Conservation (phyloP, 2,113 vertebrate genomes). For the Ceyx margarethae region DNA sequence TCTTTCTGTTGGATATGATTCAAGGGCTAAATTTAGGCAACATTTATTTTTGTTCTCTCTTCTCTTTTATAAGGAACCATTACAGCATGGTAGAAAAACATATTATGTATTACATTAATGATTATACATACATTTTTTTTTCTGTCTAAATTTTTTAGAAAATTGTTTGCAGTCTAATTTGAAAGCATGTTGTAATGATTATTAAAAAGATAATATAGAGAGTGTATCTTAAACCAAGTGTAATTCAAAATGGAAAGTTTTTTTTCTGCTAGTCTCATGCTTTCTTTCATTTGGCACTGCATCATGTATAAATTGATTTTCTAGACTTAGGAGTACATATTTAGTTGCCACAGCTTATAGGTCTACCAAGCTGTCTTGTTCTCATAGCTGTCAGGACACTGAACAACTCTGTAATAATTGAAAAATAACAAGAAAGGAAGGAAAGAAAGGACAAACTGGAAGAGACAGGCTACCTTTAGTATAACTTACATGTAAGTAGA, state of each 20-base stretch:
- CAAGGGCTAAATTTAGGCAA: background rate
- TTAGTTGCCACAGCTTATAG: background rate
- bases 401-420: background rate
- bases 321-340: background rate
- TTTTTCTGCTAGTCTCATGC: background rate
- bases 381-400: background rate
- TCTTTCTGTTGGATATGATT: background rate
- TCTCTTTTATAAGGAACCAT: background rate
- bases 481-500: background rate
- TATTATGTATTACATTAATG: background rate
- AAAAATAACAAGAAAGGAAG: background rate
- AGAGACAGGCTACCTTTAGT: background rate
- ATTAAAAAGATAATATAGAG: background rate
- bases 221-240: background rate
- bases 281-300: background rate
- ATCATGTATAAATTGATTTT: background rate
- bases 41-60: background rate
- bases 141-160: background rate
- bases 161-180: background rate
- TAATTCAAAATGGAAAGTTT: background rate
- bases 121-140: background rate
- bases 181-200: background rate
- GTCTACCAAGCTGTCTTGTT: background rate
- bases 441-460: background rate
- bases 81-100: background rate